phyloP scores from a whole-genome alignment of 2,888 invertebrate genomes.

The Rhaphigaster nebulosa region DNA sequence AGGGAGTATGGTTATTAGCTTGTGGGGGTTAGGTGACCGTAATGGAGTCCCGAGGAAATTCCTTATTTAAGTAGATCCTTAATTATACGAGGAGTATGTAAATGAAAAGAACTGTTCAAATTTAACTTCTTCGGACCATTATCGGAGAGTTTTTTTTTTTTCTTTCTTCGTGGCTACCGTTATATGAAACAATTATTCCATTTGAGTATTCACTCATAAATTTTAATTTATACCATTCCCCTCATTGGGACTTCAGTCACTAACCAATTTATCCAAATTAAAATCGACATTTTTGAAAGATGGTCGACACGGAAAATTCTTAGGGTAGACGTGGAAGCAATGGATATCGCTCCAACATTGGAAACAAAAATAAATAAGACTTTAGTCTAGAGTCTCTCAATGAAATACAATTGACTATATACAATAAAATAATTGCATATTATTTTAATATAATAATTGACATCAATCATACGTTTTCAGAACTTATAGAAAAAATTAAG shows the following conservation, averaged over 20 bases:
- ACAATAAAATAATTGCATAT: too few relatives aligned
- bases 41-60: neutral
- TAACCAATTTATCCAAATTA: neutral
- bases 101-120: constrained; percentile 26
- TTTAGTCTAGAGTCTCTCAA: too few relatives aligned
- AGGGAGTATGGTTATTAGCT: constrained; percentile 16
- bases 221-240: neutral
- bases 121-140: constrained; percentile 13
- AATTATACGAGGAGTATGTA: constrained; percentile 4
- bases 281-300: neutral
- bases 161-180: neutral
- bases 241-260: neutral
- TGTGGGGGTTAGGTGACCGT: constrained; percentile 4
- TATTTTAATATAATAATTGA: too few relatives aligned
- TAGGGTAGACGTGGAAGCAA: too few relatives aligned
- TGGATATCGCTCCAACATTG: too few relatives aligned
- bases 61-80: constrained; percentile 28
- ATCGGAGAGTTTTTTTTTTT: neutral
- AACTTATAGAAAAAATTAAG: too few relatives aligned
- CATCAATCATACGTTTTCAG: too few relatives aligned
- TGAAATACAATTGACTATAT: too few relatives aligned
- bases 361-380: too few relatives aligned
- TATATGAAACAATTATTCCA: constrained; percentile 4
- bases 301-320: neutral
- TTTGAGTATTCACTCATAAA: neutral